A percentile compares a stretch with the other conserved stretches of the same genome.
phyloP scores from a whole-genome alignment of 2,888 invertebrate species.

The Drosophila neotestacea region DNA sequence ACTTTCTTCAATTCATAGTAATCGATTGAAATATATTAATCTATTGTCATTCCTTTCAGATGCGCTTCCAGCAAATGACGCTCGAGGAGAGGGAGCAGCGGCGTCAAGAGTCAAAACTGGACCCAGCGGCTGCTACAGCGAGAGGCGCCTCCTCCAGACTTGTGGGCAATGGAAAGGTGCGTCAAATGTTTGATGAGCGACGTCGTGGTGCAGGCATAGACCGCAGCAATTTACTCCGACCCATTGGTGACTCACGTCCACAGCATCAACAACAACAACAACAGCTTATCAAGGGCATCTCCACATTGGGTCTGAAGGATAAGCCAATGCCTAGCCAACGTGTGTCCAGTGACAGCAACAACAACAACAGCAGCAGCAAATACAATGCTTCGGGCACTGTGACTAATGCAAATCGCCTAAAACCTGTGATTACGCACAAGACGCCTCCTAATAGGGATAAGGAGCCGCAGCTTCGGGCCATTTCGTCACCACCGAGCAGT shows the following conservation, averaged over 20 bases:
- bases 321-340: slow-evolving; percentile 27
- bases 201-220: slow-evolving; percentile 91
- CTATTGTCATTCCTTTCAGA: slow-evolving; percentile 86
- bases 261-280: slow-evolving; percentile 38
- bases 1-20: background rate
- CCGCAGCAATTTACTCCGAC: slow-evolving; percentile 92
- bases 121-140: background rate
- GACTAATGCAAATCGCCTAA: slow-evolving; percentile 72
- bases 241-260: slow-evolving; percentile 86
- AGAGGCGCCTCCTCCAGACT: slow-evolving; percentile 41
- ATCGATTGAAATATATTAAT: background rate
- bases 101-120: slow-evolving; percentile 88
- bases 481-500: slow-evolving; percentile 32
- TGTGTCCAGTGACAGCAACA: slow-evolving; percentile 59
- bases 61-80: slow-evolving; percentile 93
- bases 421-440: slow-evolving; percentile 83
- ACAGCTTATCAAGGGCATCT: slow-evolving; percentile 67
- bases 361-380: slow-evolving; percentile 60
- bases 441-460: slow-evolving; percentile 66
- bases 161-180: slow-evolving; percentile 86
- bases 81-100: slow-evolving; percentile 93
- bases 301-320: slow-evolving; percentile 69
- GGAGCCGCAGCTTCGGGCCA: background rate
- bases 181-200: slow-evolving; percentile 94
- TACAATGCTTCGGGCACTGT: slow-evolving; percentile 34